Base-by-base conservation (phyloP, 2,113 vertebrate genomes). In the Todiramphus chloris region DNA sequence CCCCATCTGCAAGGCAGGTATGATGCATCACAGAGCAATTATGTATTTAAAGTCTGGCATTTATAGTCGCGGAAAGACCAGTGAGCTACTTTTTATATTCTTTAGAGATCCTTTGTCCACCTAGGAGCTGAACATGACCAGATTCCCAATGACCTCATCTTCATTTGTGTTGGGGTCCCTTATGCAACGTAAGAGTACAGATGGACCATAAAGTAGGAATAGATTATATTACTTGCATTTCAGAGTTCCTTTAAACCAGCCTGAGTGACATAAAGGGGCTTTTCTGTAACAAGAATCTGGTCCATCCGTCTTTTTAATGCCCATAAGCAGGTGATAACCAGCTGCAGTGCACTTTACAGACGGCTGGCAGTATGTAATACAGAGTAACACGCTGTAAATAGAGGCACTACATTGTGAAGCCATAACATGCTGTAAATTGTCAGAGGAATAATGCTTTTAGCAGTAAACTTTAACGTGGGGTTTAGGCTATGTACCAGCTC, bases 351-450 rank as follows among this genome's bases (percentile, higher is more conserved):
- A 82, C 72, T 93, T 87, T 68, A 50, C 93, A 97, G 96, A 89
- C 93, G 84, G 94, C 83, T 85, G 46, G 69, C 53, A 94, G 82
- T 93, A 85, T 5, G 4, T 94, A 89, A 94, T 63, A 66, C 48
- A 83, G 63, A 86, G 78, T 83, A 88, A 69, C 79, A 91, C 56
- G 16, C 86, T 82, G 50, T 94, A 97, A 97, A 94, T 16, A 92
- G 46, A 90, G 48, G 2, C 41, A 35, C 48, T 39, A 37, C 2
- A 2, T 35, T 59, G 35, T 33, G 28, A 87, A 92, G 63, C 43
- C 84, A 88, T 91, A 76, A 53, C 59, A 39, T 66, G 64, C 64
- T 39, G 16, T 27, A 83, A 75, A 89, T 9, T 13, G 10, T 63
- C 64, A 81, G 79, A 59, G 6, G 77, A 97, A 94, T 90, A 75